phyloP scores from a whole-genome alignment of 2,888 invertebrate species.

The Nudaria mundana region DNA sequence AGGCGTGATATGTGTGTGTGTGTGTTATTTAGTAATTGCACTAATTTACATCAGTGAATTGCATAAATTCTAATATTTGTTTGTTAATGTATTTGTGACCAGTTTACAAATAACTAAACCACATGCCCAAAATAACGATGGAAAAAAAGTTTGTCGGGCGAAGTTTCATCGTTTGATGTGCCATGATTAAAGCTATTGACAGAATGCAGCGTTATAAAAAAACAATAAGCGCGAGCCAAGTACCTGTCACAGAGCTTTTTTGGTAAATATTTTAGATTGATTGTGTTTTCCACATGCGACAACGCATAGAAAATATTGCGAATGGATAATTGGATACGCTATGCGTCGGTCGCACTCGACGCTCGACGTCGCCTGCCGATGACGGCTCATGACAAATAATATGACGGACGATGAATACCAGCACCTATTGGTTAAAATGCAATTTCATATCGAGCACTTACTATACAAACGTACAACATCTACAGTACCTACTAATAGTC shows the following conservation, averaged over 20 bases:
- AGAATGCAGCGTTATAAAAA: too few species aligned
- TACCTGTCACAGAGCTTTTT: conserved; percentile 9
- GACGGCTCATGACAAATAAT: conserved; percentile 75
- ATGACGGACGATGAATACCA: conserved; percentile 64
- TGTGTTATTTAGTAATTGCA: too few species aligned
- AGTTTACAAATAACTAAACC: too few species aligned
- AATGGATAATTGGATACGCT: conserved; percentile 73
- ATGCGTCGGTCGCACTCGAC: conserved; percentile 65
- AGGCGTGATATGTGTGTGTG: too few species aligned
- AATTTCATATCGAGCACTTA: conserved; percentile 50
- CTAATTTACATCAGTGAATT: too few species aligned
- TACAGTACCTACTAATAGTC: too few species aligned
- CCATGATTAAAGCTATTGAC: too few species aligned
- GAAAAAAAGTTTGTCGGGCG: background rate
- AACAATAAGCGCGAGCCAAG: background rate
- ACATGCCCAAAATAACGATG: too few species aligned
- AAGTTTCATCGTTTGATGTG: background rate
- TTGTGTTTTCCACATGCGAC: conserved; percentile 64
- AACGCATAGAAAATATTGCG: conserved; percentile 77
- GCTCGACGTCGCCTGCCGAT: conserved; percentile 55
- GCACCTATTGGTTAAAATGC: conserved; percentile 56
- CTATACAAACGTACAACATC: too few species aligned
- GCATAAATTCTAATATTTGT: too few species aligned
- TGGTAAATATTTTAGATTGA: conserved; percentile 52
- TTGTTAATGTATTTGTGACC: too few species aligned